These are phyloP conservation scores for Synaphobranchus kaupii DNA, from an alignment of 2,797 vertebrate genomes.

Conservation along the genomic window DNA sequence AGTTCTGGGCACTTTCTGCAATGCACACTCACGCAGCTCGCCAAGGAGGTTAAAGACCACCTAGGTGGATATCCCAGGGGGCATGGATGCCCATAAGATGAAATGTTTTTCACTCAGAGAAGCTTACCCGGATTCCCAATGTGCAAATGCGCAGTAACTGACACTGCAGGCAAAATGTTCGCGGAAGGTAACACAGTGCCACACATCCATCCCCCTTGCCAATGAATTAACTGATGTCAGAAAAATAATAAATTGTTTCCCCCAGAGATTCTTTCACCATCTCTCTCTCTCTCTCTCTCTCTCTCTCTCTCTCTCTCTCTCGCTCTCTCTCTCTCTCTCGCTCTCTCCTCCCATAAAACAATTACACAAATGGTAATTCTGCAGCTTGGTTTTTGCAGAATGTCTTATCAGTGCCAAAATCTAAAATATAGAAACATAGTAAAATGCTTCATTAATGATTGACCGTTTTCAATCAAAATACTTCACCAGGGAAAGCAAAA, in stretches of 20 bases:
- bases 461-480: conserved; percentile 20
- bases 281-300: neutral
- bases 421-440: neutral
- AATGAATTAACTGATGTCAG: conserved; percentile 14
- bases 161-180: conserved; percentile 44
- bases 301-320: neutral
- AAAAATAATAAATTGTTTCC: conserved; percentile 6
- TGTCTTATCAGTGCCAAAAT: conserved; percentile 9
- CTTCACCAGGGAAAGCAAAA: conserved; percentile 30
- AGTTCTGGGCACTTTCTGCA: conserved; percentile 52
- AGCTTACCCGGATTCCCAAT: conserved; percentile 54
- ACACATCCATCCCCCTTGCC: neutral
- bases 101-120: conserved; percentile 67
- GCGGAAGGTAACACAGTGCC: neutral
- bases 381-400: neutral
- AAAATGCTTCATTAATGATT: conserved; percentile 24
- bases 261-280: neutral
- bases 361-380: conserved; percentile 7
- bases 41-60: conserved; percentile 65
- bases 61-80: conserved; percentile 68
- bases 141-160: conserved; percentile 44
- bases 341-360: neutral
- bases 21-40: conserved; percentile 25
- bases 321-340: neutral
- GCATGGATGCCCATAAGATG: conserved; percentile 59